Base-by-base conservation (phyloP, 2,113 vertebrate genomes). In the Leptodactylus fuscus region DNA sequence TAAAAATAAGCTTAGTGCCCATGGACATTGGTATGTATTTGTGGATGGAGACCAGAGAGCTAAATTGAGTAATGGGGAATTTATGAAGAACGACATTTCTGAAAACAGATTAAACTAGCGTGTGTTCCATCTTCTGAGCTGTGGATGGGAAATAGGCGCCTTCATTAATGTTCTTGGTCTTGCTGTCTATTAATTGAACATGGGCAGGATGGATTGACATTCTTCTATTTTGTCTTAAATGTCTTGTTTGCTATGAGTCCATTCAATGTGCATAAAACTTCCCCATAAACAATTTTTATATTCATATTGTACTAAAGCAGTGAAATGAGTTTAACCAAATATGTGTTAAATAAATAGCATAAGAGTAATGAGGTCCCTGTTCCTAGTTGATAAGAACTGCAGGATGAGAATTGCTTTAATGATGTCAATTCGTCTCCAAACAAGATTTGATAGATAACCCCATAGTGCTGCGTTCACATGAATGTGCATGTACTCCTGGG, bases 401-500 rank as follows among this genome's bases (percentile, higher is more conserved):
- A 44, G 22, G 44, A 80, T 80, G 53, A 62, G 3, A 62, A 60
- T 44, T 38, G 22, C 53, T 80, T 41, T 60, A 80, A 44, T 60
- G 49, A 80, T 62, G 77, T 80, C 34, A 44, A 60, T 62, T 38
- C 44, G 22, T 80, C 77, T 62, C 12, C 34, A 44, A 58, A 62
- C 13, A 38, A 44, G 22, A 44, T 80, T 62, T 27, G 77, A 80
- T 53, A 62, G 77, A 80, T 62, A 80, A 41, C 22, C 34, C 22
- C 32, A 16, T 36, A 44, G 53, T 36, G 55, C 29, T 58, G 53
- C 44, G 22, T 62, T 60, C 51, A 80, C 58, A 24, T 2, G 36
- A 80, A 27, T 62, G n/a, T 44, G 53, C 53, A 44, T 38, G n/a
- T 38, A 60, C 77, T 60, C 77, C 38, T 80, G 77, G 53, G 77